Percentiles rank a stretch among this genome's conserved stretches.
Conservation (phyloP, 1,140 invertebrate genomes). For the Orius insidiosus region DNA sequence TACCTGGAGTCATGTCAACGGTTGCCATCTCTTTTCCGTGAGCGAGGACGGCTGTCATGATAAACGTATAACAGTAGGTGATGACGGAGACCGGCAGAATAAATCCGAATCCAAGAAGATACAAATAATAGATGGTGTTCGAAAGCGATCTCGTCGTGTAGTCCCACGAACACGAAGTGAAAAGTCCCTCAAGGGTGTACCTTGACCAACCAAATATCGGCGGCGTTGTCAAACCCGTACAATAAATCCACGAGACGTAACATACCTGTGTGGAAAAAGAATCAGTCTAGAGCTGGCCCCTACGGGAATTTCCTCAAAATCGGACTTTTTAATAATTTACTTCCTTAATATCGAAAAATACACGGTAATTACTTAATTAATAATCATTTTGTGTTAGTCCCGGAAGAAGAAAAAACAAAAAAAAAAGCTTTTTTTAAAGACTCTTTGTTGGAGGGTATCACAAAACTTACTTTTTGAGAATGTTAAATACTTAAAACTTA, state of each 20-base stretch:
- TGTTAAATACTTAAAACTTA: no score
- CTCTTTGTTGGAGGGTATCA: no score
- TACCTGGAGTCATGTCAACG: slow-evolving; percentile 17
- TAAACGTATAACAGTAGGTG: slow-evolving; percentile 31
- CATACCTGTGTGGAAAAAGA: slow-evolving; percentile 24
- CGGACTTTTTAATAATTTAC: no score
- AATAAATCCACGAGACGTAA: slow-evolving; percentile 32
- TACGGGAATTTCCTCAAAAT: no score
- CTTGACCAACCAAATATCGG: slow-evolving; percentile 35
- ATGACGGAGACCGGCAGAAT: slow-evolving; percentile 30
- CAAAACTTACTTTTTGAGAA: no score
- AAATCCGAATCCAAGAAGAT: slow-evolving; percentile 32
- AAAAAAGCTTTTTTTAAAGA: no score
- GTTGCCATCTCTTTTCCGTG: slow-evolving; percentile 29
- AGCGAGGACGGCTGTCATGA: slow-evolving; percentile 23
- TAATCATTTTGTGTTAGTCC: no score
- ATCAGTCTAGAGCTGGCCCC: no score
- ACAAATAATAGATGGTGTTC: slow-evolving; percentile 31
- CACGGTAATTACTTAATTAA: no score
- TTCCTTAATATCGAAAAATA: no score
- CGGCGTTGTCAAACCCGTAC: slow-evolving; percentile 27
- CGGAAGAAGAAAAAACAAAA: no score
- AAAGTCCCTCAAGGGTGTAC: slow-evolving; percentile 33
- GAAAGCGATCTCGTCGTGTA: slow-evolving; percentile 28
- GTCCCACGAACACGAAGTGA: slow-evolving; percentile 38